Conservation (phyloP, 2,888 invertebrate genomes). For the Caenorhabditis imperialis region DNA sequence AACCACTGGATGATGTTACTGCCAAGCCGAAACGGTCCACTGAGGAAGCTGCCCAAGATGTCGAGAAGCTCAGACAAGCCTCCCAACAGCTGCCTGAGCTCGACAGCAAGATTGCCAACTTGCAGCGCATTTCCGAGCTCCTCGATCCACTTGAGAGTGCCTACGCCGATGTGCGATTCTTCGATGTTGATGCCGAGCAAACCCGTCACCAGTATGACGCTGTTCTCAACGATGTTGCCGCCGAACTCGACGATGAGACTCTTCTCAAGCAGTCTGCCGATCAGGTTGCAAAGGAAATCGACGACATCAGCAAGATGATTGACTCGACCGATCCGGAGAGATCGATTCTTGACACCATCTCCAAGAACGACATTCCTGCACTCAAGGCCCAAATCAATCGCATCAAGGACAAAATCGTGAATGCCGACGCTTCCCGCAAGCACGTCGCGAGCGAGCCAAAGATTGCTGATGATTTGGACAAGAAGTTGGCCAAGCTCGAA, state of each 20-base stretch:
- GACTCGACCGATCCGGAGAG: no score
- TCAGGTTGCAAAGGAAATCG: slow-evolving; percentile 46
- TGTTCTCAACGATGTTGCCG: slow-evolving; percentile 53
- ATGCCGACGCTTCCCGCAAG: slow-evolving; percentile 49
- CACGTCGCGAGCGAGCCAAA: slow-evolving; percentile 50
- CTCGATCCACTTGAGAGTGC: slow-evolving; percentile 59
- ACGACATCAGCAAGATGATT: no score
- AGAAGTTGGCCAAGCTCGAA: slow-evolving; percentile 51
- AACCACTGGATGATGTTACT: slow-evolving; percentile 49
- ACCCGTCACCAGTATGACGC: slow-evolving; percentile 65
- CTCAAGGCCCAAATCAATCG: no score
- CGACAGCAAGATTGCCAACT: slow-evolving; percentile 47
- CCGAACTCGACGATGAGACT: slow-evolving; percentile 60
- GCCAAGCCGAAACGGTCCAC: slow-evolving; percentile 39
- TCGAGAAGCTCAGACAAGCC: slow-evolving; percentile 41
- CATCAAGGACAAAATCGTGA: slow-evolving; percentile 38
- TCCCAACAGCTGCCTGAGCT: slow-evolving; percentile 48
- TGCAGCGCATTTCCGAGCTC: slow-evolving; percentile 66
- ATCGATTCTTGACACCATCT: no score
- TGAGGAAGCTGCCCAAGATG: slow-evolving; percentile 48
- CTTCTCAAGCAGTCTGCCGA: slow-evolving; percentile 59
- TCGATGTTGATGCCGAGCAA: slow-evolving; percentile 70
- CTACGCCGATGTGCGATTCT: slow-evolving; percentile 71
- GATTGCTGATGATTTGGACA: slow-evolving; percentile 29
- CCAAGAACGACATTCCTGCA: no score